A percentile compares a stretch with the other conserved stretches of the same genome.
Conservation (phyloP, 2,113 vertebrate species). For the Misgurnus anguillicaudatus region DNA sequence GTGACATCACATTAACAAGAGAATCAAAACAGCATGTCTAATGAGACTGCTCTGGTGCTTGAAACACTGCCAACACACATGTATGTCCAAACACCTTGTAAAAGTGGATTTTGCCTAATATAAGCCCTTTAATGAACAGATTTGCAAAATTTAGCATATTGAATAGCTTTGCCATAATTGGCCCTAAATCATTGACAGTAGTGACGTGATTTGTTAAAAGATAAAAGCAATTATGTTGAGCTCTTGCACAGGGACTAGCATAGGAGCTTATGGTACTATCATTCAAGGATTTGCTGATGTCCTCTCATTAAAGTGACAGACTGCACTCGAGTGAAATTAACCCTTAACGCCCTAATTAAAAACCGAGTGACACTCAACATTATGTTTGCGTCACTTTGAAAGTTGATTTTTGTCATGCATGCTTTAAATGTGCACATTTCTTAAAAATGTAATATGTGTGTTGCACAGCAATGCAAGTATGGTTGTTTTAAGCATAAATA, state of each 20-base stretch:
- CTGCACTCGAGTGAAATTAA: neutral
- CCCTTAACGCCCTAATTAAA: neutral
- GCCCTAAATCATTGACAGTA: neutral
- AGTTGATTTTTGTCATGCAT: too few species aligned
- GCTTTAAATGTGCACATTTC: neutral
- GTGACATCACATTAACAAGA: too few species aligned
- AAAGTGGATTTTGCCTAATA: too few species aligned
- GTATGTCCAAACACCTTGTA: too few species aligned
- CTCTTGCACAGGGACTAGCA: neutral
- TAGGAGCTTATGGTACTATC: neutral
- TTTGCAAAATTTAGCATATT: too few species aligned
- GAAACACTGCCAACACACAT: too few species aligned
- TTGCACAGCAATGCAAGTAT: neutral
- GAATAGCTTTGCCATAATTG: neutral
- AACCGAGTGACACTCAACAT: neutral
- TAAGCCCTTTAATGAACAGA: too few species aligned
- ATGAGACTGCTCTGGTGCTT: too few species aligned
- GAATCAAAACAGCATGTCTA: too few species aligned
- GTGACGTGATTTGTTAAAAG: neutral
- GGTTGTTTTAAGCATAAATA: neutral
- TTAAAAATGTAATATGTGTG: neutral
- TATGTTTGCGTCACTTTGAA: neutral
- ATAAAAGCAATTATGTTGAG: neutral
- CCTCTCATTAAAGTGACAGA: neutral
- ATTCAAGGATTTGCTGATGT: neutral